Percentiles rank a stretch among this genome's conserved stretches.
These are phyloP conservation scores for Zapus hudsonius DNA, from an alignment of 2,113 vertebrate species.

Conservation along the genomic window DNA sequence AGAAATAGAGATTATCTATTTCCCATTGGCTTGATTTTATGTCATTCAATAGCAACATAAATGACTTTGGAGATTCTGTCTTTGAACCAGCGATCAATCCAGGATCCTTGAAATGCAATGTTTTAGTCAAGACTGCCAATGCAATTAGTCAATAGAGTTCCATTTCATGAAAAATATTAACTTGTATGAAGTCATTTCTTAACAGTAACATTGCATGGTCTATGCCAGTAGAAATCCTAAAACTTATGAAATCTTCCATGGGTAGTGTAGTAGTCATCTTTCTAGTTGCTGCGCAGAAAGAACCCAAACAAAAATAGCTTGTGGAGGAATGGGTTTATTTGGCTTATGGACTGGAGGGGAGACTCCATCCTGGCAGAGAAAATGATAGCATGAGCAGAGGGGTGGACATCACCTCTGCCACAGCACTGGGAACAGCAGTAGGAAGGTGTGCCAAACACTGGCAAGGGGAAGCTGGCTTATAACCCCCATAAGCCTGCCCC, in stretches of 20 bases:
- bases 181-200: neutral
- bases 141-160: neutral
- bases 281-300: no score
- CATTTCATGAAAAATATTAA: conserved; percentile 4
- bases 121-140: conserved; percentile 11
- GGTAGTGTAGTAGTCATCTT: no score
- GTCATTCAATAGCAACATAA: neutral
- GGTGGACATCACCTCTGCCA: no score
- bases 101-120: neutral
- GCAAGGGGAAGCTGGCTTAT: no score
- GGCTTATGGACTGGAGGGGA: no score
- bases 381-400: no score
- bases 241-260: neutral
- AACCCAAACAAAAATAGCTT: no score
- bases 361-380: no score
- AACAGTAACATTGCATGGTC: neutral
- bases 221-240: neutral
- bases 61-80: neutral
- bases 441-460: no score
- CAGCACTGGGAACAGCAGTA: no score
- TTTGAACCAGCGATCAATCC: neutral
- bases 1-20: neutral
- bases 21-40: neutral
- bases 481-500: no score
- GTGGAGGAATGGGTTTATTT: no score